These are phyloP conservation scores for Mesocentrotus franciscanus DNA, from an alignment of 53 echinoderm and acorn worm species.

Conservation along the genomic window DNA sequence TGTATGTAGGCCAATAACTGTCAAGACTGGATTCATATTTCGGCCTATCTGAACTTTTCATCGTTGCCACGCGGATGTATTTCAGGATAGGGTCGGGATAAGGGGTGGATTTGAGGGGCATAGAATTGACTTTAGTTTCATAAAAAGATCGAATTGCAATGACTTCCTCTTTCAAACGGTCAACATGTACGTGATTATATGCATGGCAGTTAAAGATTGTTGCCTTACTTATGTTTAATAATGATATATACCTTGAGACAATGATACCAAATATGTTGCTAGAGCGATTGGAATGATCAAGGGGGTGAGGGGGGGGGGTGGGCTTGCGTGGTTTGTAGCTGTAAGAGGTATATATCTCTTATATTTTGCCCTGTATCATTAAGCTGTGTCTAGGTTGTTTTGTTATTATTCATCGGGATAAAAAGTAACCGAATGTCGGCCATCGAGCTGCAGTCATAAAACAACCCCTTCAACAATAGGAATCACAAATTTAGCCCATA, in stretches of 20 bases:
- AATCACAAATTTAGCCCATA: background rate
- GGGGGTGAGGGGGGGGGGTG: background rate
- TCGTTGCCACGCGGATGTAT: conserved; percentile 2
- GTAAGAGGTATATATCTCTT: background rate
- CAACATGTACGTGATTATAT: background rate
- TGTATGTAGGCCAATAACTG: background rate
- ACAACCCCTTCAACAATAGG: background rate
- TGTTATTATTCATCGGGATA: background rate
- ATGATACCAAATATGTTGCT: background rate
- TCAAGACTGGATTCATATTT: conserved; percentile 4
- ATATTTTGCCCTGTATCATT: background rate
- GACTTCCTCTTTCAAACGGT: conserved; percentile 17
- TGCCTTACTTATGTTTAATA: background rate
- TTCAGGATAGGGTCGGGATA: background rate
- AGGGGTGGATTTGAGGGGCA: conserved; percentile 1
- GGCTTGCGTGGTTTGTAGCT: background rate
- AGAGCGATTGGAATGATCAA: background rate
- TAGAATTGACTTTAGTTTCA: conserved; percentile 1
- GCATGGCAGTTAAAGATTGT: background rate
- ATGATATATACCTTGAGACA: background rate
- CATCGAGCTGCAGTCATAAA: background rate
- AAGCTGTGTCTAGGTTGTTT: background rate
- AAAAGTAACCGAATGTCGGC: background rate
- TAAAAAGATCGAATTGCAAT: background rate
- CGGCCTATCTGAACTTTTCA: background rate